Evolutionary conservation across 2,797 vertebrate genomes (phyloP), one percentile per base, ranked within the genome.

Genomic region (Coregonus suidteri): DNA sequence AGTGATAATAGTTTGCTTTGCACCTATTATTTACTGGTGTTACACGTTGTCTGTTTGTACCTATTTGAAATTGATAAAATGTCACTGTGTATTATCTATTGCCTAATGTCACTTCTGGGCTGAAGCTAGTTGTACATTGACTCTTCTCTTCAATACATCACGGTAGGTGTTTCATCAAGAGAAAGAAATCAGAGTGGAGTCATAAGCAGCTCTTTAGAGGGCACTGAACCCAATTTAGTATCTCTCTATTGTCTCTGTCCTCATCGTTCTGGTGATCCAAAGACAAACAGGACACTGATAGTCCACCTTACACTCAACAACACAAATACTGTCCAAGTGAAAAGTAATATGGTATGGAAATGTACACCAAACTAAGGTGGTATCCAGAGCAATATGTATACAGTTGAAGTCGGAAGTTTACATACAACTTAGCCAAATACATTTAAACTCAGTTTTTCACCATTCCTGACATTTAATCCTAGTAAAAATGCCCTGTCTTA

Each of bases 291-390:
- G 56, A 62, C n/a, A n/a, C 56, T n/a, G 4, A n/a, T 11, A 47
- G 41, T 47, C 9, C 7, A 62, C 56, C n/a, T 62, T 62, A 20
- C 56, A 9, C 56, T 62, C n/a, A 6, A 20, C 56, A 11, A 20
- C n/a, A 3, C n/a, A n/a, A 62, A n/a, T 62, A 56, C 53, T 56
- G 53, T 18, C 56, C 4, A 62, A n/a, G 18, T 62, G 56, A 62
- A 62, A 11, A 9, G 56, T 62, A 62, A 62, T 62, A 62, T 20
- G 56, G 56, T n/a, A 62, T 20, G 6, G 6, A 59, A 70, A 78
- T 90, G 75, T 75, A 75, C 68, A 76, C 51, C 41, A 3, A 3
- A 47, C 41, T 47, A 47, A 47, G 2, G 2, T 47, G 9, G 41
- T 47, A 85, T 78, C 20, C 71, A 20, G 70, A 68, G 56, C 41